phyloP scores from a whole-genome alignment of 1,140 invertebrate species.

The Plutomurus gul region DNA sequence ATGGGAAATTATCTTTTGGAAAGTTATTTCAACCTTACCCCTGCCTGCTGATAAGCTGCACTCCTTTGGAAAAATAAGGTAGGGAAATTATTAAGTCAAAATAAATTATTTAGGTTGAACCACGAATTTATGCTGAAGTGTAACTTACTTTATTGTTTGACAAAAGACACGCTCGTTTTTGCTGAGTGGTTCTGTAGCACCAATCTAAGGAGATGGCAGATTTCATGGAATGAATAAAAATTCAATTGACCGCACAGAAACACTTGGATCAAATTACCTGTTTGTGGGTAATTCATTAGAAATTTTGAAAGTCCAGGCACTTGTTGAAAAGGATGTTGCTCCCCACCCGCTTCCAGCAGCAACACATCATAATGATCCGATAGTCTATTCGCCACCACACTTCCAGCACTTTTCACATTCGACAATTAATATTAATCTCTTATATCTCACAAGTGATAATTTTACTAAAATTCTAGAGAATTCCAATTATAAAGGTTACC shows the following conservation, averaged over 20 bases:
- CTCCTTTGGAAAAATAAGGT: too few species aligned
- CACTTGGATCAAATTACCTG: too few species aligned
- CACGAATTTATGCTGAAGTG: too few species aligned
- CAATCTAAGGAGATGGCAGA: too few species aligned
- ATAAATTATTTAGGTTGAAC: neutral
- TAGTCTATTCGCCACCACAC: neutral
- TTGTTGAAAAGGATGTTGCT: constrained; percentile 24
- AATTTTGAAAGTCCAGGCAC: constrained; percentile 33
- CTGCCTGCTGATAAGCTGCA: neutral
- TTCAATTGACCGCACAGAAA: too few species aligned
- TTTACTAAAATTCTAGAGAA: neutral
- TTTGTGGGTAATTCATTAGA: constrained; percentile 28
- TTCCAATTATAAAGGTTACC: neutral
- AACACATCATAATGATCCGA: neutral
- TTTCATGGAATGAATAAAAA: too few species aligned
- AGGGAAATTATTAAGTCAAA: too few species aligned
- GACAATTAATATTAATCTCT: too few species aligned
- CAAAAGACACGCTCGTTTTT: neutral
- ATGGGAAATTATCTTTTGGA: neutral
- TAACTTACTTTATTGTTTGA: constrained; percentile 1
- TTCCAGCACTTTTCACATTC: too few species aligned
- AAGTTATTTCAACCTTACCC: neutral
- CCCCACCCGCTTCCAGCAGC: neutral
- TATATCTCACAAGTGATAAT: too few species aligned
- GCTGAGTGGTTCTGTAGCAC: neutral